Base-by-base conservation (phyloP, 1,140 invertebrate species). In the Rhagoletis pomonella region DNA sequence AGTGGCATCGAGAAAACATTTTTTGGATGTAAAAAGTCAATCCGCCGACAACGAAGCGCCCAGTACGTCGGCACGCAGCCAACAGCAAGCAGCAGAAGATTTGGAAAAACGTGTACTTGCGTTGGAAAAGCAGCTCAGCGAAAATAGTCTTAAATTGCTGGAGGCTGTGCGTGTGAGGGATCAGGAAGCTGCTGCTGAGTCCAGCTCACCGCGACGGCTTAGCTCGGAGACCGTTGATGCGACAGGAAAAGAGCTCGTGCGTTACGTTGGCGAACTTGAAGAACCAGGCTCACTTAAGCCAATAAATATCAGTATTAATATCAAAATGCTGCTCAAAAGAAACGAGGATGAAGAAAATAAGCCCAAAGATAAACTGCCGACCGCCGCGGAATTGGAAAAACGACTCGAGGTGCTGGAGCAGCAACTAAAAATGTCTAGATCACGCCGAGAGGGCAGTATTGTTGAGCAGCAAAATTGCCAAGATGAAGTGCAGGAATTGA, bases 241-340 rank as follows among this genome's bases (percentile, higher is more conserved):
- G 55, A 90, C 90, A 6, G 90, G 91, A 81, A 92, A 91, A 60
- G 91, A 92, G 60, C 90, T 92, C 6, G 91, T 92, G 4, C 87
- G 91, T 2, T 92, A 92, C 44, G 90, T 90, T 0, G 89, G 89
- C 7, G 91, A 92, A 65, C 55, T 92, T 29, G 90, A 90, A 73
- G 91, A 92, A 14, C 2, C 64, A 5, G 91, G 90, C 44, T 42
- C 64, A 39, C 65, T 89, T 19, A 92, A 92, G 50, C 91, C 91
- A 58, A 91, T 92, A 9, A 92, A 92, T 77, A 92, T 92, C 3
- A 92, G 91, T 88, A 92, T 92, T 39, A 92, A 92, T 85, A 92
- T 92, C 10, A 91, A 92, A 88, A 92, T 92, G 91, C 58, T 90
- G 55, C 81, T 92, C 17, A 92, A 73, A 17, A 42, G 42, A n/a